Evolutionary conservation across 2,797 vertebrate genomes (phyloP).

Genomic region (Esox lucius): DNA sequence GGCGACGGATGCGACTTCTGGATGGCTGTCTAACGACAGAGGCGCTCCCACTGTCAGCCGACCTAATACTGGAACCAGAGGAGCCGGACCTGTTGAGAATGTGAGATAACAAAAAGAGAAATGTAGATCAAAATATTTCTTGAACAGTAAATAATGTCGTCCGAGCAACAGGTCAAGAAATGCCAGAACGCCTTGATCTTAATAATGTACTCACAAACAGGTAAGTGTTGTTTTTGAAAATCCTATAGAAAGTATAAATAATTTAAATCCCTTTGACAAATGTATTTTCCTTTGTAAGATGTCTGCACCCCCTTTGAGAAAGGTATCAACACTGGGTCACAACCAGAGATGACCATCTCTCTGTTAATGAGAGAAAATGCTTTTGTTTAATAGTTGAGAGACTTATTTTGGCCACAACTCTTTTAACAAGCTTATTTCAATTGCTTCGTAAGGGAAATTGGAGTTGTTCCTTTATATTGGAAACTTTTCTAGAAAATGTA

Average conservation of each 20-base stretch:
- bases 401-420: slow-evolving; percentile 24
- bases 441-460: slow-evolving; percentile 29
- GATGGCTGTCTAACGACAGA: slow-evolving; percentile 61
- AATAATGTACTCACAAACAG: not conserved
- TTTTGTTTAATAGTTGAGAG: slow-evolving; percentile 31
- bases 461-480: not conserved
- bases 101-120: not conserved
- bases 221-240: not conserved
- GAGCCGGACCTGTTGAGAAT: slow-evolving; percentile 65
- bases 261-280: not conserved
- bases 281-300: not conserved
- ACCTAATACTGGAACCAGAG: slow-evolving; percentile 60
- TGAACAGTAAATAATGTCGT: not conserved
- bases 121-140: not conserved
- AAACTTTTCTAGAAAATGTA: no score
- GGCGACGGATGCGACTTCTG: slow-evolving; percentile 71
- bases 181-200: not conserved
- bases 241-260: not conserved
- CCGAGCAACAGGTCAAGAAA: not conserved
- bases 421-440: slow-evolving; percentile 63
- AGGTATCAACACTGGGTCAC: not conserved
- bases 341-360: not conserved
- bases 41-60: slow-evolving; percentile 52
- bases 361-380: slow-evolving; percentile 49
- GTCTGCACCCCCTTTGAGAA: not conserved